Conservation (phyloP, 1,140 invertebrate species). For the Zeugodacus cucurbitae region DNA sequence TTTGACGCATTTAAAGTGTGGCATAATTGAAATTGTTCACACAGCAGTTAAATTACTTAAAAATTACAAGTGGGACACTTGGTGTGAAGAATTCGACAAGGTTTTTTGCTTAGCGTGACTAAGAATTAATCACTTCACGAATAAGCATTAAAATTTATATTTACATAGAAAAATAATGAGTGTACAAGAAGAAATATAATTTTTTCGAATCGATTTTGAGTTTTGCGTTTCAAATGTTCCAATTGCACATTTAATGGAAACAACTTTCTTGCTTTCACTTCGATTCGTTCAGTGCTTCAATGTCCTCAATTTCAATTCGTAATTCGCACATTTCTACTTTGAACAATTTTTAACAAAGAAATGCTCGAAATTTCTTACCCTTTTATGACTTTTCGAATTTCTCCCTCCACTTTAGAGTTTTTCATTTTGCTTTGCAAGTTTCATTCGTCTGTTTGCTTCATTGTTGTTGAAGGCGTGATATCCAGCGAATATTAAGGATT, state of each 20-base stretch:
- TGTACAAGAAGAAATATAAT: too few relatives aligned
- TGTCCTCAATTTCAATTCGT: not conserved
- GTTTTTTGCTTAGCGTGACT: too few relatives aligned
- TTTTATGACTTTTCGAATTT: not conserved
- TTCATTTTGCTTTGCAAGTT: not conserved
- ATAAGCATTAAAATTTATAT: too few relatives aligned
- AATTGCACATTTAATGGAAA: too few relatives aligned
- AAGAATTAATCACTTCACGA: too few relatives aligned
- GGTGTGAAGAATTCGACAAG: too few relatives aligned
- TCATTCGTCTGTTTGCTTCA: not conserved
- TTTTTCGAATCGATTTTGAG: too few relatives aligned
- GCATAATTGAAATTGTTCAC: not conserved
- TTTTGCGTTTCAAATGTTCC: too few relatives aligned
- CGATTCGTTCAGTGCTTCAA: not conserved
- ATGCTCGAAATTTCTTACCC: not conserved
- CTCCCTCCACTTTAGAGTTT: not conserved
- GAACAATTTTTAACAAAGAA: not conserved
- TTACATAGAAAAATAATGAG: too few relatives aligned
- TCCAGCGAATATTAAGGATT: not conserved
- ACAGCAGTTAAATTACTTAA: not conserved
- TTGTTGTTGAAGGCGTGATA: not conserved
- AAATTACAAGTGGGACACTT: too few relatives aligned
- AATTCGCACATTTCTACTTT: not conserved
- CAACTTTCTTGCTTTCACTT: too few relatives aligned
- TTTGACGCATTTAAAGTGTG: not conserved